Evolutionary conservation across 2,888 invertebrate species (phyloP).

Genomic region (Glyphotaelius pellucidus): DNA sequence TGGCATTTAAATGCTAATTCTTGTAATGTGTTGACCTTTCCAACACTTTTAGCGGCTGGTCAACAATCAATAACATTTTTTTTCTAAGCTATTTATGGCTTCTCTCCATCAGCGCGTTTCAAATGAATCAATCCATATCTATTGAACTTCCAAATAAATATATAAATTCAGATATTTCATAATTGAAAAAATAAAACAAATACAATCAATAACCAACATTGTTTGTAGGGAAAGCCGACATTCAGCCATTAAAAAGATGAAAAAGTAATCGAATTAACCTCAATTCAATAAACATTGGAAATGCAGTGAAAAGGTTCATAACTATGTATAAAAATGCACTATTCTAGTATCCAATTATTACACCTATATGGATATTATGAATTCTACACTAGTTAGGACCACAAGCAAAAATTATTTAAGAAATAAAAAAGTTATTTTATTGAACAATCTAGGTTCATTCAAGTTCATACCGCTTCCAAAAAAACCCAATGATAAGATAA

Average conservation of each 20-base stretch:
- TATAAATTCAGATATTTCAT: background rate
- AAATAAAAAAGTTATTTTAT: background rate
- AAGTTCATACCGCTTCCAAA: background rate
- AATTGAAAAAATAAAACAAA: background rate
- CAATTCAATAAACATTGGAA: background rate
- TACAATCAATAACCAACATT: too few relatives aligned
- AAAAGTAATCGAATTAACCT: too few relatives aligned
- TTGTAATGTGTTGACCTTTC: slow-evolving; percentile 31
- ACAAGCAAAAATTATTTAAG: background rate
- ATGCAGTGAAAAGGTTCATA: background rate
- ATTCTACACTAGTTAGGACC: too few relatives aligned
- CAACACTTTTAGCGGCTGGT: background rate
- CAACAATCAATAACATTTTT: slow-evolving; percentile 6
- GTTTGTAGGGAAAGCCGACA: too few relatives aligned
- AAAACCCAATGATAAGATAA: background rate
- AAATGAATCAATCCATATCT: background rate
- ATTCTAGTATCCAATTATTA: background rate
- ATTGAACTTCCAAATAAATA: background rate
- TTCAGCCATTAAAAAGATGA: too few relatives aligned
- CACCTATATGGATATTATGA: too few relatives aligned
- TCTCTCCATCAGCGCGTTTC: slow-evolving; percentile 8
- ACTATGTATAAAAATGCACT: too few relatives aligned
- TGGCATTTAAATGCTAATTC: slow-evolving; percentile 48
- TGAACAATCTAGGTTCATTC: slow-evolving; percentile 2
- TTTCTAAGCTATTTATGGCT: slow-evolving; percentile 4